These are phyloP conservation scores for Polyodon spathula DNA, from an alignment of 2,113 vertebrate species.

Conservation along the genomic window DNA sequence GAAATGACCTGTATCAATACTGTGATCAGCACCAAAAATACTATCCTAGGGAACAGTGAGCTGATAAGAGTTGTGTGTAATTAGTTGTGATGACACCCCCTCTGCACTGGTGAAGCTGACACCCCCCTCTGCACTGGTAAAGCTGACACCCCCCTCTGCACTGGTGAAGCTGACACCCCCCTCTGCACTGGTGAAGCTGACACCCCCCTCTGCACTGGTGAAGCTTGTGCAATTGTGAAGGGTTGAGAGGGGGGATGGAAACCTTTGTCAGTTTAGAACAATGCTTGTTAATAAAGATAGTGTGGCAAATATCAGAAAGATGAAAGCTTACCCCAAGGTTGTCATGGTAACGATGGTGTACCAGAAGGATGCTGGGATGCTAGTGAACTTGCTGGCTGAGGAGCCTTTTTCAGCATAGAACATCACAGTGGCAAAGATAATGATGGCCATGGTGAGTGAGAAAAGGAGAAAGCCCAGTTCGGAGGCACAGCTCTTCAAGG, in stretches of 20 bases:
- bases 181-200: too few relatives aligned
- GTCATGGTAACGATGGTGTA: slow-evolving; percentile 99
- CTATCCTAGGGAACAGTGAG: slow-evolving; percentile 38
- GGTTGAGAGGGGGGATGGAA: too few relatives aligned
- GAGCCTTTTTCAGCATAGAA: slow-evolving; percentile 97
- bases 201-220: too few relatives aligned
- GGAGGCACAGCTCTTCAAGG: slow-evolving; percentile 91
- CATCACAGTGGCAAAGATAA: slow-evolving; percentile 98
- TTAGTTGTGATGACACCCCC: slow-evolving; percentile 45
- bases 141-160: too few relatives aligned
- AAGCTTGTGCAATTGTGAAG: too few relatives aligned
- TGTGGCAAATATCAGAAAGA: not conserved
- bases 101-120: too few relatives aligned
- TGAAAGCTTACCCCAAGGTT: slow-evolving; percentile 81
- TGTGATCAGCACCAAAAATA: slow-evolving; percentile 36
- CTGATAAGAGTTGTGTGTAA: slow-evolving; percentile 33
- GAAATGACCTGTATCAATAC: slow-evolving; percentile 21
- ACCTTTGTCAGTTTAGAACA: too few relatives aligned
- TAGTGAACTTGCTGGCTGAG: slow-evolving; percentile 95
- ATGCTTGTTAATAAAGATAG: not conserved
- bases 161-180: too few relatives aligned
- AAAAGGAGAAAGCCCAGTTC: slow-evolving; percentile 96
- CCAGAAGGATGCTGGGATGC: slow-evolving; percentile 97
- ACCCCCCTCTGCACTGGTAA: too few relatives aligned
- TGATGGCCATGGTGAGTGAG: slow-evolving; percentile 98